Conservation (phyloP, 2,797 vertebrate genomes). For the Acanthurus tractus region DNA sequence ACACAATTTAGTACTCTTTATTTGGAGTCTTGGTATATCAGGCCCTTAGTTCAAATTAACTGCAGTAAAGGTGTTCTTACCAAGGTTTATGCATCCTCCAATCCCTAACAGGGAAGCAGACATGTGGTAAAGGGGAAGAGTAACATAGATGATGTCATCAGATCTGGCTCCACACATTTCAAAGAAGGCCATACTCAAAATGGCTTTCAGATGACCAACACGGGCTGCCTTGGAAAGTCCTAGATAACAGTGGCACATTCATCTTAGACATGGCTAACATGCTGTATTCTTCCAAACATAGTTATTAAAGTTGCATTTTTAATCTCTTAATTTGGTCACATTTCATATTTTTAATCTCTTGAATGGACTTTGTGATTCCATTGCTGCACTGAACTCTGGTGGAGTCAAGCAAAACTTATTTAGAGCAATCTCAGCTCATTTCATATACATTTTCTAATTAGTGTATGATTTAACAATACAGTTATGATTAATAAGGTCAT, state of each 20-base stretch:
- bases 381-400: not conserved
- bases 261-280: not conserved
- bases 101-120: constrained; percentile 91
- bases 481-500: too few relatives aligned
- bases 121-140: constrained; percentile 94
- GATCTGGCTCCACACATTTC: constrained; percentile 86
- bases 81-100: constrained; percentile 90
- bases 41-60: too few relatives aligned
- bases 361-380: not conserved
- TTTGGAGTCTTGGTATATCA: too few relatives aligned
- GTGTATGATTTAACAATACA: not conserved
- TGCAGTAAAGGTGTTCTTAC: constrained; percentile 73
- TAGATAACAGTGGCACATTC: constrained; percentile 48
- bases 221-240: constrained; percentile 93
- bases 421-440: not conserved
- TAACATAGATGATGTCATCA: constrained; percentile 89
- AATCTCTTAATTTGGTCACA: too few relatives aligned
- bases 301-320: not conserved
- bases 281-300: not conserved
- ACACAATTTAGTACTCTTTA: too few relatives aligned
- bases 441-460: not conserved
- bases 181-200: constrained; percentile 89
- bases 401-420: not conserved
- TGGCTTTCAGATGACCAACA: constrained; percentile 89
- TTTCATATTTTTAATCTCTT: not conserved